A percentile compares a stretch with the other conserved stretches of the same genome.
Conservation (phyloP, 1,140 invertebrate species). For the Cydia fagiglandana region DNA sequence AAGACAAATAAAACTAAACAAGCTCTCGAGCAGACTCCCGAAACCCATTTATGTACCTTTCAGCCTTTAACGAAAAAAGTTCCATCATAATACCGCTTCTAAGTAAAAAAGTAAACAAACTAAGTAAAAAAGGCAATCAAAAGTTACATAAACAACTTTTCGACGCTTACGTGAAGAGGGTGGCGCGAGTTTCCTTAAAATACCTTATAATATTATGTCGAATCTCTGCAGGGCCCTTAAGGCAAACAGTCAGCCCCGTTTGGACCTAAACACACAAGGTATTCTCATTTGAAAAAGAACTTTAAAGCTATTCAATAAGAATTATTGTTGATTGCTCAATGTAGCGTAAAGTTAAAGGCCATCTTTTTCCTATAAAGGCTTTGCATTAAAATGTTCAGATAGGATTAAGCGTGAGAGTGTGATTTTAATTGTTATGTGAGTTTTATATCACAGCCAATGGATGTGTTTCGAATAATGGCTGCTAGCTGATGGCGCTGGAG, state of each 20-base stretch:
- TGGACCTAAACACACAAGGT: conserved; percentile 39
- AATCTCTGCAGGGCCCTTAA: conserved; percentile 37
- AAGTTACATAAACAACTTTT: conserved; percentile 69
- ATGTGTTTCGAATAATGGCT: not conserved
- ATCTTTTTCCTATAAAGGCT: not conserved
- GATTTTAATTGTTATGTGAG: not conserved
- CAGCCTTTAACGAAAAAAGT: conserved; percentile 69
- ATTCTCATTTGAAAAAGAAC: conserved; percentile 5
- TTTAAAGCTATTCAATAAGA: not conserved
- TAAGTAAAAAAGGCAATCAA: conserved; percentile 68
- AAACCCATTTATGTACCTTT: conserved; percentile 66
- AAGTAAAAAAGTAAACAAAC: conserved; percentile 68
- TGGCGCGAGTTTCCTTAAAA: conserved; percentile 39
- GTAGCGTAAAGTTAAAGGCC: conserved; percentile 9
- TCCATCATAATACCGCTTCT: conserved; percentile 66
- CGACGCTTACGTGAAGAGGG: conserved; percentile 53
- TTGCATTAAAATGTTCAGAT: conserved; percentile 32
- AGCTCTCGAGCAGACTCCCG: conserved; percentile 43
- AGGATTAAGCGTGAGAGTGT: not conserved
- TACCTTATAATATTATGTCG: conserved; percentile 52
- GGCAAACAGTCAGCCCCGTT: conserved; percentile 32
- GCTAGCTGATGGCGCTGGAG: too few species aligned
- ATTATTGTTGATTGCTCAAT: conserved; percentile 13
- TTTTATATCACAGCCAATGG: not conserved
- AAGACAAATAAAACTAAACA: conserved; percentile 41